A percentile compares a stretch with the other conserved stretches of the same genome.
Conservation (phyloP, 2,113 vertebrate species). For the Noturus placidus region DNA sequence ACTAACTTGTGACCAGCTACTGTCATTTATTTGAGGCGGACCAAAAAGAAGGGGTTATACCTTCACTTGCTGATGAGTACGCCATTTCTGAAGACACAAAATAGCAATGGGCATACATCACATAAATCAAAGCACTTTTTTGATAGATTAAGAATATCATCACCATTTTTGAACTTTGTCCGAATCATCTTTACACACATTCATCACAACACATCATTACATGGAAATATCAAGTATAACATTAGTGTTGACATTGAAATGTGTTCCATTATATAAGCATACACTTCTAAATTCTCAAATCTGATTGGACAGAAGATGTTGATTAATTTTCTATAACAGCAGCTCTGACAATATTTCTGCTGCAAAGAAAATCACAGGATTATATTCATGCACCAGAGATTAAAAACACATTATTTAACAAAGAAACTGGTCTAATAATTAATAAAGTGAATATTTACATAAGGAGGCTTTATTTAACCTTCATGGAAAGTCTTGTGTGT, state of each 20-base stretch:
- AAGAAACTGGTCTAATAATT: background rate
- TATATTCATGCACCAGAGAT: background rate
- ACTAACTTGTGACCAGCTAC: too few relatives aligned
- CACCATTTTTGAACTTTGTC: background rate
- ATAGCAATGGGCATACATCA: background rate
- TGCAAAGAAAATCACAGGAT: background rate
- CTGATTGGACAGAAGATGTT: background rate
- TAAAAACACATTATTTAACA: background rate
- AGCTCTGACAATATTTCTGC: background rate
- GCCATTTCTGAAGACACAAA: background rate
- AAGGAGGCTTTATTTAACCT: background rate
- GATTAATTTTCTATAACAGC: background rate
- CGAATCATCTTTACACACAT: background rate
- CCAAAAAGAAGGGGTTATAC: background rate
- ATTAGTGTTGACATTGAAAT: background rate
- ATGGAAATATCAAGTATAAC: background rate
- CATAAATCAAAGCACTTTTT: background rate
- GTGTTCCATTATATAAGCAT: background rate
- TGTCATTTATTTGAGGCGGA: too few relatives aligned
- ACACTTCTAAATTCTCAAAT: background rate
- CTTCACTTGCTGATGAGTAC: constrained; percentile 1
- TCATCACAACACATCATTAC: background rate
- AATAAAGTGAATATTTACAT: background rate
- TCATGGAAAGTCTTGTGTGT: background rate
- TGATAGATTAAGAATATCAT: background rate